Evolutionary conservation across 2,797 vertebrate genomes (phyloP), one percentile per base, ranked within the genome.

Genomic region (Myotis pilosus): DNA sequence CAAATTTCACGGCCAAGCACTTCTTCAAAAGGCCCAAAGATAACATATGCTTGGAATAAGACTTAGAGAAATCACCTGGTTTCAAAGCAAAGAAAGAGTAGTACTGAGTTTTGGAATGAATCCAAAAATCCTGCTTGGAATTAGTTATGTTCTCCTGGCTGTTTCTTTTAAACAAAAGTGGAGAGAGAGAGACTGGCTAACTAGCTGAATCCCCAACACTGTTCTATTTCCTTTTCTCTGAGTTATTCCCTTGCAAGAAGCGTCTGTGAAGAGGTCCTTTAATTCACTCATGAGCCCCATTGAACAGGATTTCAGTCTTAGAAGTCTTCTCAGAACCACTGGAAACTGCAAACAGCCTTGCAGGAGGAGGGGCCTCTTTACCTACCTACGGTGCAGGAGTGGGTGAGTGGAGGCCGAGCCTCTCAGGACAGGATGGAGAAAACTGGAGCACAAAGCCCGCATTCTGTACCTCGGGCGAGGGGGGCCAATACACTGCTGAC

Each of bases 71-170:
- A 81, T 68, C 66, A 92, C 30, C 9, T 80, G 47, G 44, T 74
- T 57, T 79, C 25, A 20, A 76, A 91, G 49, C 33, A 87, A 83
- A 64, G 41, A 51, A 60, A 87, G 30, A 75, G 47, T 81, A 55
- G 6, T 51, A 6, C 8, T 68, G 69, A 66, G 20, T 64, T 95
- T 93, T 62, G 76, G 30, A 55, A 80, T 16, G 30, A 89, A 17
- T 72, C 9, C 76, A 38, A 55, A 84, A 81, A 76, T 74, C 25
- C 36, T 87, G 47, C n/a, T 22, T 75, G 81, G 53, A 94, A 51
- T 91, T 95, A 69, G 41, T 78, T 89, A 69, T 25, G 3, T 85
- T 95, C 68, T 68, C 30, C 6, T 72, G 79, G 28, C 13, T 87
- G 19, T 82, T 33, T 49, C 60, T 72, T 25, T 30, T 28, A 41